phyloP scores from a whole-genome alignment of 2,888 invertebrate genomes.

The Melanophora roralis region DNA sequence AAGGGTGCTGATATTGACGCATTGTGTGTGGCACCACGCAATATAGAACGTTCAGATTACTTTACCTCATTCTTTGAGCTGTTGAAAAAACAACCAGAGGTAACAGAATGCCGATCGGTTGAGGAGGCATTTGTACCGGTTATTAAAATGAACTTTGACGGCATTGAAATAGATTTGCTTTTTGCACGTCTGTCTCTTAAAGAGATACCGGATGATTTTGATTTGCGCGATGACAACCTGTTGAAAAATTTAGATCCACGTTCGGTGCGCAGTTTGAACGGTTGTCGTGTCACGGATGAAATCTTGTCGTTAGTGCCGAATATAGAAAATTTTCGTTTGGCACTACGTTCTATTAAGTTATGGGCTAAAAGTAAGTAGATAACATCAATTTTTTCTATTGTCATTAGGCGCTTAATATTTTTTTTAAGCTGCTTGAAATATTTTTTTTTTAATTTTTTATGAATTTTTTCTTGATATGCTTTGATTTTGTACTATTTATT shows the following conservation, averaged over 20 bases:
- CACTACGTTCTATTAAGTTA: constrained; percentile 95
- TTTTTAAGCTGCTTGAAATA: background rate
- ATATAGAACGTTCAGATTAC: constrained; percentile 95
- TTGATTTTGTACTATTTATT: constrained; percentile 21
- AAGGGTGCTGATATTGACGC: constrained; percentile 99
- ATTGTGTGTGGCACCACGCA: constrained; percentile 96
- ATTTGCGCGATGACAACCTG: constrained; percentile 92
- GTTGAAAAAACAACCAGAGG: constrained; percentile 90
- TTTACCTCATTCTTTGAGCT: constrained; percentile 96
- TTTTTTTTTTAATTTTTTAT: background rate
- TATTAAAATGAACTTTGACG: constrained; percentile 99
- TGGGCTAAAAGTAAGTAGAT: constrained; percentile 96
- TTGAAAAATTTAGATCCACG: constrained; percentile 97
- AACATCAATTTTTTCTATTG: no score
- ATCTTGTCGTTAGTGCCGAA: constrained; percentile 97
- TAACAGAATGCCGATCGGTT: constrained; percentile 90
- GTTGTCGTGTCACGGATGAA: constrained; percentile 99
- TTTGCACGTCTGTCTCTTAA: constrained; percentile 97
- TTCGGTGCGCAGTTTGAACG: constrained; percentile 97
- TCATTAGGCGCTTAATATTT: no score
- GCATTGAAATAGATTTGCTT: constrained; percentile 98
- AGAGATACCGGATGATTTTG: constrained; percentile 93
- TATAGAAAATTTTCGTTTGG: constrained; percentile 94
- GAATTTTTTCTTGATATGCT: background rate
- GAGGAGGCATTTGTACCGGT: constrained; percentile 99